phyloP scores from a whole-genome alignment of 2,888 invertebrate genomes.

The Macrosiphum euphorbiae region DNA sequence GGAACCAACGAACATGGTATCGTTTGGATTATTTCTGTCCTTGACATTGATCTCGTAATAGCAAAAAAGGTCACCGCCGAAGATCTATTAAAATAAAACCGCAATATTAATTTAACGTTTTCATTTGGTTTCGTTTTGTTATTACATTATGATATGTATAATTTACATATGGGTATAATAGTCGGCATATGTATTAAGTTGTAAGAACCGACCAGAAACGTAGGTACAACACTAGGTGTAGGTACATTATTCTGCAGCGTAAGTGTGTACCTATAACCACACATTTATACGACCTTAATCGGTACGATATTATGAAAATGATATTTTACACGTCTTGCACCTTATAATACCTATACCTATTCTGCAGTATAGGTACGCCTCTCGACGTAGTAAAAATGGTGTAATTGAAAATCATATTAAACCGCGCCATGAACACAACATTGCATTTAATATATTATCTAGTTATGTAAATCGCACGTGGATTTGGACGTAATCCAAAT shows the following conservation, averaged over 20 bases:
- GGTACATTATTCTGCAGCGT: neutral
- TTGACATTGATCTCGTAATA: constrained; percentile 26
- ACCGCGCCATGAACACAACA: neutral
- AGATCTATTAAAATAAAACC: constrained; percentile 19
- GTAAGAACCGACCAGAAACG: neutral
- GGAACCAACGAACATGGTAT: constrained; percentile 11
- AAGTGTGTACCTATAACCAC: neutral
- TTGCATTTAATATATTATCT: neutral
- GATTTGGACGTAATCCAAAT: constrained; percentile 33
- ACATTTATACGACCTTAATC: constrained; percentile 1
- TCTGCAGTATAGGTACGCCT: neutral
- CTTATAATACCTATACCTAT: neutral
- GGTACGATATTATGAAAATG: neutral
- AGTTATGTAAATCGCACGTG: neutral
- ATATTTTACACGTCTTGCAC: neutral
- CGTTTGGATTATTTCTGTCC: neutral
- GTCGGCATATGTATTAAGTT: neutral
- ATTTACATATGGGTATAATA: neutral
- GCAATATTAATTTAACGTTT: neutral
- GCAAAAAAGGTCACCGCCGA: neutral
- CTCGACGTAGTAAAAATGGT: neutral
- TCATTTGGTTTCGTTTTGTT: neutral
- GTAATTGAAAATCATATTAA: constrained; percentile 23
- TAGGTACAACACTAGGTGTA: neutral
- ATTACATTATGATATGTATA: neutral